Base-by-base conservation (phyloP, 2,797 vertebrate genomes). In the Sciurus vulgaris region DNA sequence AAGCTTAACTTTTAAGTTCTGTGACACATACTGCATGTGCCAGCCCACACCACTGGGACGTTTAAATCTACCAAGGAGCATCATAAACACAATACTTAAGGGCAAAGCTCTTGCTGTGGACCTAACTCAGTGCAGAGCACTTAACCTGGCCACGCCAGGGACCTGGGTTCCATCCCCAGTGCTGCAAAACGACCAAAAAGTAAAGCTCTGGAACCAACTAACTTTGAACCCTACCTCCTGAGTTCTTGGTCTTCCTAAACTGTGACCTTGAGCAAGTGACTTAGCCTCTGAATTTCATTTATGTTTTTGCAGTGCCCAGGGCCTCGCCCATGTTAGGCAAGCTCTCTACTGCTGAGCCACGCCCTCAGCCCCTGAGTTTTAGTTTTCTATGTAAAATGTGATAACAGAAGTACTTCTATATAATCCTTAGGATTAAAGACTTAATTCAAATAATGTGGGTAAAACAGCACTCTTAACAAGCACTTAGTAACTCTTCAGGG, bases 371-470 rank as follows among this genome's bases (percentile, higher is more conserved):
- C 26, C 74, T 78, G 15, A 79, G 44, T 22, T n/a, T 73, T 11
- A 74, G 44, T 41, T 41, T 79, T 44, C 61, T 73, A n/a, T 35
- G 81, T 78, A 61, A 82, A 91, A 79, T 9, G 14, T 79, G 59
- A 24, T 38, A 85, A 61, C 4, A 85, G 44, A 63, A 26, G 33
- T 84, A 70, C 61, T 84, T 90, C 72, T 81, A 38, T 76, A 49
- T 84, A 85, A 63, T 38, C 47, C 24, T 38, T 70, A 95, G 28
- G 54, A 86, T 33, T 69, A 87, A 76, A 85, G 73, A 76, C 51
- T 92, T 77, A 81, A 67, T 92, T 94, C 56, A 84, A 79, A 90
- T 69, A 30, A 90, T 77, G 35, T 63, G 41, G 41, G 18, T 54
- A 70, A 35, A 77, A 93, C 51, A 91, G 47, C 3, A 7, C 38